Evolutionary conservation across 2,888 invertebrate species (phyloP).

Genomic region (Dorcus parallelipipedus): DNA sequence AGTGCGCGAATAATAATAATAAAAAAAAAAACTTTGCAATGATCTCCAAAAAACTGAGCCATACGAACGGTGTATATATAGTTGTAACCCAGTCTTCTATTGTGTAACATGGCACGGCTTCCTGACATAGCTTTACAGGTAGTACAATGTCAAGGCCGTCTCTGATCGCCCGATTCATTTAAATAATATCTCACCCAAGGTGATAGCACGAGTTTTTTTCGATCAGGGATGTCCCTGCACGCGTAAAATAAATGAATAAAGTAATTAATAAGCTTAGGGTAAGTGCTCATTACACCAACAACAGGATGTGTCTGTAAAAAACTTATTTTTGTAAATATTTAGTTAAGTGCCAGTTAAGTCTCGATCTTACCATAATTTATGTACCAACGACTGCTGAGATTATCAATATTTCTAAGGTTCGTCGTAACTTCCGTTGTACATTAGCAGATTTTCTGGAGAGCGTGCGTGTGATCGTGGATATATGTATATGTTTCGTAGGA

Average conservation of each 20-base stretch:
- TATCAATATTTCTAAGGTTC: constrained; percentile 23
- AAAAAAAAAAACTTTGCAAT: not conserved
- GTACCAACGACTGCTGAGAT: constrained; percentile 9
- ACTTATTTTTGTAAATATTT: constrained; percentile 49
- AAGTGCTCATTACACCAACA: constrained; percentile 33
- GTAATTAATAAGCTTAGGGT: constrained; percentile 4
- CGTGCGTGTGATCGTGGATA: constrained; percentile 1
- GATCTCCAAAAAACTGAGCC: constrained; percentile 11
- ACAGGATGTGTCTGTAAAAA: constrained; percentile 37
- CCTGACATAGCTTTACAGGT: constrained; percentile 34
- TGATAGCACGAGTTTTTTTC: too few relatives aligned
- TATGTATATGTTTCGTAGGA: not conserved
- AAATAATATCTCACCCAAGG: not conserved
- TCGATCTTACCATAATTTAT: constrained; percentile 34
- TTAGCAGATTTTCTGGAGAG: not conserved
- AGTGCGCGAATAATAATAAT: not conserved
- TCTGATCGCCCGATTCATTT: not conserved
- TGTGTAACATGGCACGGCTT: constrained; percentile 34
- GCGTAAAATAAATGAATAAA: constrained; percentile 3
- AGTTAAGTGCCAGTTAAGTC: constrained; percentile 43
- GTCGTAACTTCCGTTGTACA: constrained; percentile 6
- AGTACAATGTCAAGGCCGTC: constrained; percentile 15
- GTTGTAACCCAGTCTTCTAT: constrained; percentile 42
- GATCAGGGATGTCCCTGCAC: not conserved
- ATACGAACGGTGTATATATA: constrained; percentile 32